Percentiles rank a stretch among this genome's conserved stretches.
phyloP scores from a whole-genome alignment of 2,113 vertebrate genomes.

The Merops nubicus region DNA sequence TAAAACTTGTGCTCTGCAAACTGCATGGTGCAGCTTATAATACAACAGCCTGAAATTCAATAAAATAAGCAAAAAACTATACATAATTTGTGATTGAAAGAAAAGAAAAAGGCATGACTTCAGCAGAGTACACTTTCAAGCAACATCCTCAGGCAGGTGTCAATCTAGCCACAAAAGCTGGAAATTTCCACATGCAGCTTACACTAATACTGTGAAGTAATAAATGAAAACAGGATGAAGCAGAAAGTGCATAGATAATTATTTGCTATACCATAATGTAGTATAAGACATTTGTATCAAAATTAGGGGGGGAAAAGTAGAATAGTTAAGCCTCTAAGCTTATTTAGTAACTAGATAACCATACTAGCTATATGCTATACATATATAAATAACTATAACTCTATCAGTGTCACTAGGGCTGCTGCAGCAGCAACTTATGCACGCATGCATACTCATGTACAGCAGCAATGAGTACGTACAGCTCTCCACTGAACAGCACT shows the following conservation, averaged over 20 bases:
- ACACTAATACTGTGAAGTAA: neutral
- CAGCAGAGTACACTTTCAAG: neutral
- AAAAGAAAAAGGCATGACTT: neutral
- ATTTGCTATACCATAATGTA: too few relatives aligned
- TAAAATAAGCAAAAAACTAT: neutral
- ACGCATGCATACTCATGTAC: rapidly evolving
- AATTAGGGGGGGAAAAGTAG: neutral
- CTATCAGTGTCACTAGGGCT: neutral
- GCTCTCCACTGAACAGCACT: neutral
- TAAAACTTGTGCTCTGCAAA: neutral
- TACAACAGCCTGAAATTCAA: neutral
- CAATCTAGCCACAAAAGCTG: neutral
- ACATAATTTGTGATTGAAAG: neutral
- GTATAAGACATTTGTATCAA: neutral
- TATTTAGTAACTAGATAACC: neutral
- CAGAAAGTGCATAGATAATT: neutral
- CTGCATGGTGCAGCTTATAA: neutral
- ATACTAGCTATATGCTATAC: rapidly evolving
- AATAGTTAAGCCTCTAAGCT: neutral
- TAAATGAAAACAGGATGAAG: neutral
- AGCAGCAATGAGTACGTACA: neutral
- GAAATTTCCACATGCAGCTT: neutral
- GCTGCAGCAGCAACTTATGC: neutral
- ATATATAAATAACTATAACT: neutral
- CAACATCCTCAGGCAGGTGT: neutral